A percentile compares a stretch with the other conserved stretches of the same genome.
These are phyloP conservation scores for Copsychus sechellarum DNA, from an alignment of 2,113 vertebrate species.

Conservation along the genomic window DNA sequence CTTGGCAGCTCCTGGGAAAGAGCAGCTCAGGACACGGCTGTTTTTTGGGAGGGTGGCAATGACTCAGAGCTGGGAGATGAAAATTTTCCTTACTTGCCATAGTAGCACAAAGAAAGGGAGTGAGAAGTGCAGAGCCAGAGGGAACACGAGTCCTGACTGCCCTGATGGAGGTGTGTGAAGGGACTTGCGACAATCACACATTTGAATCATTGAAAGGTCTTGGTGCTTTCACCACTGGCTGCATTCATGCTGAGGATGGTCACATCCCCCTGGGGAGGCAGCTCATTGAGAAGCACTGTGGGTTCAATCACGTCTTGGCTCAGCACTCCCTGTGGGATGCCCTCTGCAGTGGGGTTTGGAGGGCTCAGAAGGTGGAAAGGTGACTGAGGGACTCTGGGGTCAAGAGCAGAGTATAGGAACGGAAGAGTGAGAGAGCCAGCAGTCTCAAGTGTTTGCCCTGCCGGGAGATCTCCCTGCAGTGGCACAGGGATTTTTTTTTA, in stretches of 20 bases:
- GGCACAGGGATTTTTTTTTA: background rate
- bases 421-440: background rate
- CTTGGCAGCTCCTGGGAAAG: background rate
- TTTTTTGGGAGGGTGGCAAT: background rate
- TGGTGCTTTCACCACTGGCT: rapidly evolving
- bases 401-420: rapidly evolving
- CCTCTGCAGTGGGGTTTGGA: background rate
- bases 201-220: background rate
- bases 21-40: background rate
- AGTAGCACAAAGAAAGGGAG: background rate
- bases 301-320: background rate
- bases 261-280: rapidly evolving
- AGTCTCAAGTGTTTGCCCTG: background rate
- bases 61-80: constrained; percentile 16
- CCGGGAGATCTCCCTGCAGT: background rate
- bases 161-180: background rate
- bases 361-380: background rate
- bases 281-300: background rate
- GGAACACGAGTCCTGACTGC: background rate
- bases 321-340: background rate
- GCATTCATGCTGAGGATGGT: rapidly evolving
- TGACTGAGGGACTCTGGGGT: rapidly evolving
- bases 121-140: background rate
- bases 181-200: background rate
- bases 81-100: background rate